Evolutionary conservation across 2,888 invertebrate genomes (phyloP).

Genomic region (Mimumesa dahlbomi): DNA sequence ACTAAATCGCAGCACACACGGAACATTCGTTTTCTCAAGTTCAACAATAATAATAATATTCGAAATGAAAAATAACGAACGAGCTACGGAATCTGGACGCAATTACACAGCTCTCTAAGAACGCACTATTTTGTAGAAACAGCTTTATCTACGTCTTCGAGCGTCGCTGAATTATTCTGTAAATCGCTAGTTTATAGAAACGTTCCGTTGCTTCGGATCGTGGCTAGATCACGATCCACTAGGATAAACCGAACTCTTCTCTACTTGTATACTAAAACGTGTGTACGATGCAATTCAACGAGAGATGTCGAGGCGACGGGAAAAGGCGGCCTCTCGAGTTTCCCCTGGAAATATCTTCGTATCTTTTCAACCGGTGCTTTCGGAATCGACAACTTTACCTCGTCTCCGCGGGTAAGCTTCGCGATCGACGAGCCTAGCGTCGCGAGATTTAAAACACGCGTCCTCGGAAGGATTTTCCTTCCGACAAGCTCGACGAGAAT

Average conservation of each 20-base stretch:
- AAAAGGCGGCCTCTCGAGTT: not conserved
- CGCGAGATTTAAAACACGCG: no score
- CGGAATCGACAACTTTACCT: no score
- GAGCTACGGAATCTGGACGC: constrained; percentile 31
- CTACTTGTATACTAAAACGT: constrained; percentile 54
- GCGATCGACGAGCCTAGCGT: no score
- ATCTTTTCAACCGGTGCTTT: not conserved
- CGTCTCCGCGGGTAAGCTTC: no score
- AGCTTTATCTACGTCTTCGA: constrained; percentile 48
- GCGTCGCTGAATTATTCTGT: constrained; percentile 23
- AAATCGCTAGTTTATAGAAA: constrained; percentile 31
- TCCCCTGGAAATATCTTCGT: not conserved
- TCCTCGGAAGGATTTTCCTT: no score
- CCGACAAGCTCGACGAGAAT: no score
- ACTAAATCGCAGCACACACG: not conserved
- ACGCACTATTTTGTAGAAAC: constrained; percentile 37
- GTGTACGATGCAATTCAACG: constrained; percentile 52
- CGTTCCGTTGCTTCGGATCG: constrained; percentile 30
- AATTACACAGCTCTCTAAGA: constrained; percentile 46
- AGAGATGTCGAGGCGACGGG: constrained; percentile 4
- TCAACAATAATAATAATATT: no score
- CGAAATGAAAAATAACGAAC: constrained; percentile 6
- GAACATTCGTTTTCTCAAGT: not conserved
- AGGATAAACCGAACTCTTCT: constrained; percentile 34
- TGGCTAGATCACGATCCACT: constrained; percentile 48